Conservation (phyloP, 2,113 vertebrate species). For the Catharus bicknelli region DNA sequence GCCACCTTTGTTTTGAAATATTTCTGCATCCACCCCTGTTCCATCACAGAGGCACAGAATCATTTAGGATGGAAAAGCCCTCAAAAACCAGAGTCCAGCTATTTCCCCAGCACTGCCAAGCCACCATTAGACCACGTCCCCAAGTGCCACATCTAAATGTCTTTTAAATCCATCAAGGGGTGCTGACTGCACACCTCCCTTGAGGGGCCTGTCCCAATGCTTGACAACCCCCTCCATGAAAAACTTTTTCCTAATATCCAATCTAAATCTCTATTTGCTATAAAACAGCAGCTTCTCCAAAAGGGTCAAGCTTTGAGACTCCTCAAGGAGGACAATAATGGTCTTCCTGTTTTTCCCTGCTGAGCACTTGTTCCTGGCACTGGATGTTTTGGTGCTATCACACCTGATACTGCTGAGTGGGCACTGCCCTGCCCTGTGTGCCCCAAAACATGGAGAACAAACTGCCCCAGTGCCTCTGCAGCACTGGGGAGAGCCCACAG, state of each 20-base stretch:
- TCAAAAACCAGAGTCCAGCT: not conserved
- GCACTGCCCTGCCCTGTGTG: not conserved
- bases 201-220: not conserved
- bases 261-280: not conserved
- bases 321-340: not conserved
- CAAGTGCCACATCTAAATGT: not conserved
- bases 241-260: not conserved
- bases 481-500: not conserved
- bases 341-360: not conserved
- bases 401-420: not conserved
- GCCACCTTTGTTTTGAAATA: rapidly evolving
- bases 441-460: not conserved
- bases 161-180: not conserved
- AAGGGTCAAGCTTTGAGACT: not conserved
- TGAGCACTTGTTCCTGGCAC: rapidly evolving
- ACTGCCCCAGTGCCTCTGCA: not conserved
- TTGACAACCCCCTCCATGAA: no score
- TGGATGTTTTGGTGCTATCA: not conserved
- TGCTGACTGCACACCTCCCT: not conserved
- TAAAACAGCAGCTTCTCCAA: not conserved
- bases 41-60: not conserved
- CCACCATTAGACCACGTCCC: not conserved
- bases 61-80: not conserved
- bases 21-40: not conserved
- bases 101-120: not conserved